Evolutionary conservation across 2,113 vertebrate genomes (phyloP).

Genomic region (Aleadryas rufinucha): DNA sequence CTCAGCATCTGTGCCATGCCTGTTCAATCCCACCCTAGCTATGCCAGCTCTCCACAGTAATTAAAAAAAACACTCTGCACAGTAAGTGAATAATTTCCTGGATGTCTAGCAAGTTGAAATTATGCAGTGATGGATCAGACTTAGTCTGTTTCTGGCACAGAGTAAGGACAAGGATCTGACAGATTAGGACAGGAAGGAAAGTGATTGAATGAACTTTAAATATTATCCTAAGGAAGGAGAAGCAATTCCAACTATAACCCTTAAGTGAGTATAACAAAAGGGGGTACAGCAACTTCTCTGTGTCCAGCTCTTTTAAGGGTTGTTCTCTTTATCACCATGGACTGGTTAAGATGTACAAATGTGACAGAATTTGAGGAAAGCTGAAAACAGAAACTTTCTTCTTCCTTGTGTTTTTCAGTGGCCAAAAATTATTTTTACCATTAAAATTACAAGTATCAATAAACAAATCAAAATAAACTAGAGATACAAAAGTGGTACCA

Average conservation of each 20-base stretch:
- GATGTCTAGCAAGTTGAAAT: not conserved
- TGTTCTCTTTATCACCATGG: not conserved
- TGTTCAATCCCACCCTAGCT: not conserved
- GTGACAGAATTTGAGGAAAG: not conserved
- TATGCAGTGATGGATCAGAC: not conserved
- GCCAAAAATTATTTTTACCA: not conserved
- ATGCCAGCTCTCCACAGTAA: not conserved
- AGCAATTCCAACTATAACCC: not conserved
- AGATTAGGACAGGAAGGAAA: not conserved
- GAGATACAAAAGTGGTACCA: not conserved
- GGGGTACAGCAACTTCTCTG: not conserved
- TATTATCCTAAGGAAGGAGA: not conserved
- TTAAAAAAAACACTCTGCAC: rapidly evolving
- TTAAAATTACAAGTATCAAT: not conserved
- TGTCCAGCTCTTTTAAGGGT: not conserved
- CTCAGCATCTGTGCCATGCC: not conserved
- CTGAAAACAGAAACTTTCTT: not conserved
- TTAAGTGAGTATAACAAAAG: not conserved
- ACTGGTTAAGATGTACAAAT: not conserved
- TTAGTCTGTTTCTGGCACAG: not conserved
- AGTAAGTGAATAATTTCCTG: not conserved
- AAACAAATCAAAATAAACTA: not conserved
- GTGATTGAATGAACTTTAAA: not conserved
- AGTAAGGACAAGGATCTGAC: not conserved
- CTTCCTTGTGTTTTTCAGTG: not conserved